Percentiles rank a stretch among this genome's conserved stretches.
These are phyloP conservation scores for Tuta absoluta DNA, from an alignment of 2,888 invertebrate genomes.

Conservation along the genomic window DNA sequence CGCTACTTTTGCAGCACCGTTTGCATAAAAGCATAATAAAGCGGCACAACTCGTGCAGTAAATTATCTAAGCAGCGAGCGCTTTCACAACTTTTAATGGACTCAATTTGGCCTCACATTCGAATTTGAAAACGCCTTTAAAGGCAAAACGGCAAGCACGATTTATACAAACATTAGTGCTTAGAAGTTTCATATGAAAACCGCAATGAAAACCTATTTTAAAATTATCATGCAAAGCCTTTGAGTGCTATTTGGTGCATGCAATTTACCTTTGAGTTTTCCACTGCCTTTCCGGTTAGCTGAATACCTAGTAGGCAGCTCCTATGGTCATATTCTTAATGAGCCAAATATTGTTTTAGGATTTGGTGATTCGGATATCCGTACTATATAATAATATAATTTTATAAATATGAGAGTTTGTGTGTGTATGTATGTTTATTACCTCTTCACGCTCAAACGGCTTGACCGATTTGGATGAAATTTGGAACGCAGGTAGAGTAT, in stretches of 20 bases:
- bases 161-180: constrained; percentile 68
- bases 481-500: too few species aligned
- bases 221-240: constrained; percentile 19
- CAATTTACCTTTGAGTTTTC: not conserved
- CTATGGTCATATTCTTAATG: too few species aligned
- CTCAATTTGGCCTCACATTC: constrained; percentile 77
- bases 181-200: constrained; percentile 49
- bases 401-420: too few species aligned
- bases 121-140: constrained; percentile 76
- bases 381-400: too few species aligned
- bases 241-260: constrained; percentile 3
- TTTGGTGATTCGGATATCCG: too few species aligned
- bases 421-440: too few species aligned
- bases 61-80: constrained; percentile 78
- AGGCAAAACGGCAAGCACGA: constrained; percentile 62
- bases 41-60: constrained; percentile 73
- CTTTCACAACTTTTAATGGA: constrained; percentile 80
- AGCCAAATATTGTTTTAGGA: too few species aligned
- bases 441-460: too few species aligned
- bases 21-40: constrained; percentile 30
- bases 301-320: too few species aligned
- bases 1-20: too few species aligned
- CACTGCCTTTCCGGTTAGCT: too few species aligned
- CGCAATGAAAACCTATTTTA: constrained; percentile 50
- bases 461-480: too few species aligned